A percentile compares a stretch with the other conserved stretches of the same genome.
Conservation (phyloP, 2,113 vertebrate species). For the Indicator maculatus region DNA sequence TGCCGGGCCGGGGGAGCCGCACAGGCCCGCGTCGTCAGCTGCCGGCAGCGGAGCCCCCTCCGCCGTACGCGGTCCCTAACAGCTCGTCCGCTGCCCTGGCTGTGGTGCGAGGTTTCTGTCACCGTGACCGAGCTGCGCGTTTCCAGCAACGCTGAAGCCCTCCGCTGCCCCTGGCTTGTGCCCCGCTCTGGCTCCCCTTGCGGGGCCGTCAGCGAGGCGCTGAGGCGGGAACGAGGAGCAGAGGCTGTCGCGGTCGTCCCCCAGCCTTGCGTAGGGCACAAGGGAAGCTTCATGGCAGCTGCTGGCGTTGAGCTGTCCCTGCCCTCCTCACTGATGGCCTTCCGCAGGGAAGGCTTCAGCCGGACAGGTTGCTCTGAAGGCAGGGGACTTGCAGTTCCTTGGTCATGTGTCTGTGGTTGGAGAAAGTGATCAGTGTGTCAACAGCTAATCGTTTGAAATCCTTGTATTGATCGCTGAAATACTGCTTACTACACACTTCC, state of each 20-base stretch:
- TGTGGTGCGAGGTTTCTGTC: not conserved
- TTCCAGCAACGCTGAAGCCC: no score
- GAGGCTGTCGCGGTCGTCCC: not conserved
- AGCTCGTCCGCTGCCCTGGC: not conserved
- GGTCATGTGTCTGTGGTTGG: fast-evolving
- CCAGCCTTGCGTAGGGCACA: fast-evolving
- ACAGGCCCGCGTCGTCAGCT: no score
- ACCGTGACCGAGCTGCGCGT: not conserved
- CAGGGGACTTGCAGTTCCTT: not conserved
- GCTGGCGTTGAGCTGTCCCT: fast-evolving
- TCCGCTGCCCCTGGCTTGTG: no score
- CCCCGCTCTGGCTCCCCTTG: fast-evolving
- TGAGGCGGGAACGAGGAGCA: fast-evolving
- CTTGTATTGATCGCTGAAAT: not conserved
- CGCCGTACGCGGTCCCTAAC: fast-evolving
- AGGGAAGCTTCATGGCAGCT: not conserved
- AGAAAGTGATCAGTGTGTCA: fast-evolving
- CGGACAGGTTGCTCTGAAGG: fast-evolving
- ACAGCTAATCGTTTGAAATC: not conserved
- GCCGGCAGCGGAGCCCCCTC: not conserved
- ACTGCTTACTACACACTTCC: not conserved
- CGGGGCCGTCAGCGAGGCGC: not conserved
- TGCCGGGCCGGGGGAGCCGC: not conserved
- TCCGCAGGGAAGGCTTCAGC: not conserved
- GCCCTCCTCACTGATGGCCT: not conserved